Base-by-base conservation (phyloP, 2,797 vertebrate genomes). In the Ctenochaetus hawaiiensis region DNA sequence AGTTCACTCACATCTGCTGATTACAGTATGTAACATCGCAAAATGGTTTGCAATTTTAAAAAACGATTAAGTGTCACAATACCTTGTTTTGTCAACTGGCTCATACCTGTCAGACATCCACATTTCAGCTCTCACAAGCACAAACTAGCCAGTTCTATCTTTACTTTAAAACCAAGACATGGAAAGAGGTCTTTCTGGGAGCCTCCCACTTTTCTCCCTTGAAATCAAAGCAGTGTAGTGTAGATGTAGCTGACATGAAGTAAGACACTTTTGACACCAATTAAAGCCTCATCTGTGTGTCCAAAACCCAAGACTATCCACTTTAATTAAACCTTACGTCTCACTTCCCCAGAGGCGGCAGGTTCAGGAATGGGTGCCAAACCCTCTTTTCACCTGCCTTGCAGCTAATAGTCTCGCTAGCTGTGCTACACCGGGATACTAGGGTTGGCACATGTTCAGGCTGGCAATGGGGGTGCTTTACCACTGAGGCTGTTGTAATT, bases 401-500 rank as follows among this genome's bases (percentile, higher is more conserved):
- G 67, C 75, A 80, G 77, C 81, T 84, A 86, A 83, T 71, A 77
- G 70, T 58, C 48, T 30, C 61, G 78, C 78, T 61, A 67, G 71
- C 77, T 16, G 9, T 47, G 62, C 80, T 71, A 61, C 12, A 34
- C 48, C 18, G 58, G 72, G 80, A 82, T 58, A 81, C 72, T 14
- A 18, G 57, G 58, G 49, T 71, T 92, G 89, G 89, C 90, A 83
- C 62, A 3, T 18, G 66, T 60, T 82, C 82, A 81, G 61, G 51
- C 68, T 77, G 57, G 73, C 80, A 71, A 60, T 26, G 48, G 30
- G 75, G 82, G 69, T 60, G 68, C 65, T 60, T 62, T 67, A 64
- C 81, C 66, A 56, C 75, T n/a, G 64, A 80, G 86, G 70, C 65
- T 70, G 61, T 82, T 89, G 84, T 84, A 84, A 88, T 89, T 89